A percentile compares a stretch with the other conserved stretches of the same genome.
Conservation (phyloP, 35 echinoderm and acorn worm genomes). For the Antedon bifida region DNA sequence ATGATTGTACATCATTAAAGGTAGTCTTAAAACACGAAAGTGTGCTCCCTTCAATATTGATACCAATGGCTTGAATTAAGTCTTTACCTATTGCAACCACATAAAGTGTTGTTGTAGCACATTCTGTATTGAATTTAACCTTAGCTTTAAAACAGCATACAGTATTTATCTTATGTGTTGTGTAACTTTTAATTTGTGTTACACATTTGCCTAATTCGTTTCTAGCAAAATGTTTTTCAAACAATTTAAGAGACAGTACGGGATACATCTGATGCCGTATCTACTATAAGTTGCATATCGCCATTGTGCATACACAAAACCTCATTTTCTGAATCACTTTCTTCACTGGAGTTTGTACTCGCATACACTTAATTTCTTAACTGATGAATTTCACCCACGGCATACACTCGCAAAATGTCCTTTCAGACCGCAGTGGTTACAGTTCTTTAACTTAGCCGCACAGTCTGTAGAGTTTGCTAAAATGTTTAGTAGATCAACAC, state of each 20-base stretch:
- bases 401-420: conserved; percentile 45
- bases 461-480: conserved; percentile 13
- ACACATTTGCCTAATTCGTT: background rate
- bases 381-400: background rate
- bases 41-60: conserved; percentile 11
- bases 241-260: background rate
- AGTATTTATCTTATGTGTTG: background rate
- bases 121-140: background rate
- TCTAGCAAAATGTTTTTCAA: conserved; percentile 15
- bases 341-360: background rate
- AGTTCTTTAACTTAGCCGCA: conserved; percentile 5
- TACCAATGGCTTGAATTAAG: conserved; percentile 10
- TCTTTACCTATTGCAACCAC: conserved; percentile 9
- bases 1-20: background rate
- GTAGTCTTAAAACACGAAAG: conserved; percentile 2
- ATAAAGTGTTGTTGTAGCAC: background rate
- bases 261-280: conserved; percentile 15
- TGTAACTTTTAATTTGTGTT: background rate
- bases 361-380: background rate
- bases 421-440: conserved; percentile 21
- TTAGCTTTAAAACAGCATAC: background rate
- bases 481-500: conserved; percentile 24
- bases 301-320: background rate
- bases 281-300: background rate
- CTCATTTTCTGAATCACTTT: background rate